Evolutionary conservation across 2,113 vertebrate genomes (phyloP).

Genomic region (Zingel zingel): DNA sequence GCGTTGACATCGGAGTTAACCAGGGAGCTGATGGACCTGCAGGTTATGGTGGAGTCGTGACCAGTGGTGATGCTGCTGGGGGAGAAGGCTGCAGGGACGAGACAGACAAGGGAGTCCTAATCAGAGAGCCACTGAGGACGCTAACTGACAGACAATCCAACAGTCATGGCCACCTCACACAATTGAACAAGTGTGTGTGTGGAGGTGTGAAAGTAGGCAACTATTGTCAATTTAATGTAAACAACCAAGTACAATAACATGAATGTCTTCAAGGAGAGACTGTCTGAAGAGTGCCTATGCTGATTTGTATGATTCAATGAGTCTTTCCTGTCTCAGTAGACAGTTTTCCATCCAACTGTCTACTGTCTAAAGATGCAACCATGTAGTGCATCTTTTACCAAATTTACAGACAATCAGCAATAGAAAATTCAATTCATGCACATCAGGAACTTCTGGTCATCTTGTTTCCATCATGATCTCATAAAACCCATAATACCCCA

Average conservation of each 20-base stretch:
- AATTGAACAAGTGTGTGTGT: background rate
- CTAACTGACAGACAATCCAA: no score
- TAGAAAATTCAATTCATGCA: no score
- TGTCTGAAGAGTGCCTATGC: no score
- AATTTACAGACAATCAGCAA: background rate
- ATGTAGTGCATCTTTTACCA: background rate
- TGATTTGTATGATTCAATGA: background rate
- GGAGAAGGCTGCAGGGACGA: constrained; percentile 86
- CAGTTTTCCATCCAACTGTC: background rate
- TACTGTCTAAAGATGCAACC: no score
- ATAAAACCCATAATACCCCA: background rate
- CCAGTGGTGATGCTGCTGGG: constrained; percentile 82
- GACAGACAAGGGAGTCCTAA: constrained; percentile 36
- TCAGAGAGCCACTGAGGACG: background rate
- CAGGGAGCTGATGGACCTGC: constrained; percentile 86
- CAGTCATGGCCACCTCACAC: background rate
- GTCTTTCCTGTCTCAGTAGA: background rate
- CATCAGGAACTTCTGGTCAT: background rate
- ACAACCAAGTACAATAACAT: no score
- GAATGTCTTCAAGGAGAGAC: no score
- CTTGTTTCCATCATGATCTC: background rate
- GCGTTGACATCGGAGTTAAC: constrained; percentile 84
- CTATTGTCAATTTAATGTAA: no score
- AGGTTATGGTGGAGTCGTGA: constrained; percentile 86
- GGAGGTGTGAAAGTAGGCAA: no score